A percentile compares a stretch with the other conserved stretches of the same genome.
These are phyloP conservation scores for Micronycteris hirsuta DNA, from an alignment of 2,113 vertebrate genomes.

Conservation along the genomic window DNA sequence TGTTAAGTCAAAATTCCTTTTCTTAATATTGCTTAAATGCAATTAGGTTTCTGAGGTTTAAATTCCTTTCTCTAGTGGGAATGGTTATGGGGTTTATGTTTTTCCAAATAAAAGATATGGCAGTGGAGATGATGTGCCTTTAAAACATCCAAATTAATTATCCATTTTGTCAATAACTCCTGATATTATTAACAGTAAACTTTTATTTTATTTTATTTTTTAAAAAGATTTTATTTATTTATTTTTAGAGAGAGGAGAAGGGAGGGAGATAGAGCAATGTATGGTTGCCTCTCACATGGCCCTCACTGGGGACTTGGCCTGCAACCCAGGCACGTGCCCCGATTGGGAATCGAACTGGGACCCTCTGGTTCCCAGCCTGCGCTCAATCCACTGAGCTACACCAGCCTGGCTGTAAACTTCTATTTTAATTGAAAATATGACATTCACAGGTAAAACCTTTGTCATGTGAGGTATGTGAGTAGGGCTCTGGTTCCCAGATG, in stretches of 20 bases:
- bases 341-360: too few relatives aligned
- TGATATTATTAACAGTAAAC: neutral
- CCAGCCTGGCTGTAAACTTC: too few relatives aligned
- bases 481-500: neutral
- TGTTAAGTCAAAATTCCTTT: slow-evolving; percentile 55
- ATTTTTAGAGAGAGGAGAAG: too few relatives aligned
- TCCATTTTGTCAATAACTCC: neutral
- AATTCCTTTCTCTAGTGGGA: slow-evolving; percentile 63
- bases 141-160: slow-evolving; percentile 42
- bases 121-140: neutral
- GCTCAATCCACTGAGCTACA: too few relatives aligned
- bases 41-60: slow-evolving; percentile 58
- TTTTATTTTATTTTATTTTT: neutral
- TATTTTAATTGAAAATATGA: slow-evolving; percentile 16
- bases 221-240: too few relatives aligned
- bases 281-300: too few relatives aligned
- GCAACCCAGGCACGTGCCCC: too few relatives aligned
- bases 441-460: neutral
- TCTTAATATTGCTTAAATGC: slow-evolving; percentile 47
- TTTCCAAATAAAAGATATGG: slow-evolving; percentile 61
- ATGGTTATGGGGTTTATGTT: slow-evolving; percentile 17
- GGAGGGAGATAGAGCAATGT: too few relatives aligned
- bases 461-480: neutral
- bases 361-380: too few relatives aligned
- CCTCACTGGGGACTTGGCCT: too few relatives aligned